A percentile compares a stretch with the other conserved stretches of the same genome.
Conservation (phyloP, 2,113 vertebrate genomes). For the Epinephelus fuscoguttatus region DNA sequence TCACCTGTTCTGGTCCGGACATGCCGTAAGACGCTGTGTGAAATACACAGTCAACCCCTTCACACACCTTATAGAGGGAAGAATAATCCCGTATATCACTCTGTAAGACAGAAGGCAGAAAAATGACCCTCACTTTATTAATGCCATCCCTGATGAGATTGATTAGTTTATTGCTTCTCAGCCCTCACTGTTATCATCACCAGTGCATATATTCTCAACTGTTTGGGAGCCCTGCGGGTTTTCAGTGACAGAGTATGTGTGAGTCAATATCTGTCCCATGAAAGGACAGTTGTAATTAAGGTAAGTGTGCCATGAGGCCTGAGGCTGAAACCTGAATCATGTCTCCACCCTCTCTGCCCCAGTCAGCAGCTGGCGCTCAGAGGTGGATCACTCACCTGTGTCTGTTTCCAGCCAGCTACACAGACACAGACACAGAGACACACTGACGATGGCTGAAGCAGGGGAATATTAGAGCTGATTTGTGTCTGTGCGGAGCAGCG, state of each 20-base stretch:
- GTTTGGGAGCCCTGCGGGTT: not conserved
- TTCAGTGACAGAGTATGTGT: not conserved
- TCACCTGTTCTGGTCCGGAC: conserved; percentile 93
- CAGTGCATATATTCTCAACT: not conserved
- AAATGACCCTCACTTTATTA: not conserved
- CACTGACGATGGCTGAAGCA: conserved; percentile 14
- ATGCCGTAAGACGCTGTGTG: conserved; percentile 95
- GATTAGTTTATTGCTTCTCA: not conserved
- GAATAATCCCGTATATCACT: conserved; percentile 91
- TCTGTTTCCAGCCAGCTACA: conserved; percentile 51
- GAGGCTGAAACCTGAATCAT: conserved; percentile 76
- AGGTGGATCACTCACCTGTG: conserved; percentile 72
- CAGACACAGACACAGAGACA: conserved; percentile 27
- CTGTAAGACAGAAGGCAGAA: conserved; percentile 75
- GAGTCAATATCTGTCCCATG: conserved; percentile 5
- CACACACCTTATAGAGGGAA: conserved; percentile 86
- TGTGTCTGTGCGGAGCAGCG: not conserved
- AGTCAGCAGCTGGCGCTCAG: conserved; percentile 67
- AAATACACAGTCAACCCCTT: conserved; percentile 92
- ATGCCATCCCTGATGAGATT: not conserved
- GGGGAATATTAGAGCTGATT: conserved; percentile 8
- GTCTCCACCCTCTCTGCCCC: conserved; percentile 57
- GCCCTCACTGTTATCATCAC: not conserved
- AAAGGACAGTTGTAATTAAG: conserved; percentile 66
- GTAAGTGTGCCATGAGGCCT: conserved; percentile 48